Base-by-base conservation (phyloP, 2,888 invertebrate species). In the Meloe dianella region DNA sequence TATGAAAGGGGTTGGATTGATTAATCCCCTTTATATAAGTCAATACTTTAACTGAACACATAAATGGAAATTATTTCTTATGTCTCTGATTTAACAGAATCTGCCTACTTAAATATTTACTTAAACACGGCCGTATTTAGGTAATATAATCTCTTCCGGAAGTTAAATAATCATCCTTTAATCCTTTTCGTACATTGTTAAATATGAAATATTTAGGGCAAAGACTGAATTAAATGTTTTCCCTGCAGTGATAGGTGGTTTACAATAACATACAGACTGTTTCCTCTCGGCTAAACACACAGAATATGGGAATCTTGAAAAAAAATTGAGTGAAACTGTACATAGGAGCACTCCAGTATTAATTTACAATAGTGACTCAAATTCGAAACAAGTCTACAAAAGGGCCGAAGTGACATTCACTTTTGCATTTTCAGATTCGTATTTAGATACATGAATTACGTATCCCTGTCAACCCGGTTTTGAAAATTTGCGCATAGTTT, bases 61-160 rank as follows among this genome's bases (percentile, higher is more conserved):
- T 5, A 32, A 41, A 41, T 7, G n/a, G 1, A n/a, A 41, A 8
- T 17, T 20, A 22, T 58, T 60, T 60, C 54, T 30, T 58, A 57
- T 8, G 30, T 29, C 17, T 29, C 14, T 32, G 35, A 41, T 41
- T 65, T 58, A 41, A 57, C 62, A 60, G 62, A 64, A 71, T 70
- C 67, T 61, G 72, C 76, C 71, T 77, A 78, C 73, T 79, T 78
- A 80, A 80, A 80, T 80, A 80, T 81, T 81, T 80, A 80, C 80
- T 78, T 79, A 77, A 73, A 79, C 77, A 78, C 77, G 77, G 75
- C 73, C 74, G 75, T 78, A 79, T 79, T 79, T 78, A n/a, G n/a
- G n/a, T n/a, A 79, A 74, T 75, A 74, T 81, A 80, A 81, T 80
- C 80, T 77, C 77, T 75, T 75, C 69, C 74, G 75, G 74, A 76